Conservation (phyloP, 2,888 invertebrate genomes). For the Drosophila nr. medialis region DNA sequence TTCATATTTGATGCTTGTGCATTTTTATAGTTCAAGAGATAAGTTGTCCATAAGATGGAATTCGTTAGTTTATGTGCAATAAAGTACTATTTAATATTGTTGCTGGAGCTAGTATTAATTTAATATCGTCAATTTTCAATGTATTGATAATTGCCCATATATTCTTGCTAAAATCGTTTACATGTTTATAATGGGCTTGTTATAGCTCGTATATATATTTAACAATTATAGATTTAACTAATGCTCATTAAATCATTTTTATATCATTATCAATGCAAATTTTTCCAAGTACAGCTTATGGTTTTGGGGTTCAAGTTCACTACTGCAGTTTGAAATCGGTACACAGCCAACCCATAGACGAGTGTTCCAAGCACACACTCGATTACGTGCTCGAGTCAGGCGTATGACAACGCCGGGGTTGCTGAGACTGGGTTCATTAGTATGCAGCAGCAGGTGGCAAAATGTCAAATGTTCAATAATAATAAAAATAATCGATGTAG, state of each 20-base stretch:
- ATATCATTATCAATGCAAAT: constrained; percentile 14
- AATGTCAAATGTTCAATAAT: constrained; percentile 37
- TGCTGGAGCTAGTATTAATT: neutral
- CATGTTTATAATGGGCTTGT: neutral
- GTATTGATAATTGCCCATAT: neutral
- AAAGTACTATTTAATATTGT: neutral
- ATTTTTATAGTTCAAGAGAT: neutral
- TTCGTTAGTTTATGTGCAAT: neutral
- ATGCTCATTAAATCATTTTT: neutral
- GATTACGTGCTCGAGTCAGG: constrained; percentile 32
- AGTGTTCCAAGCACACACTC: constrained; percentile 13
- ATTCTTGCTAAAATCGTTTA: neutral
- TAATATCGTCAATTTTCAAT: neutral
- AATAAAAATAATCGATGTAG: constrained; percentile 38
- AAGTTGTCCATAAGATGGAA: neutral
- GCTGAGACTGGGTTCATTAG: constrained; percentile 43
- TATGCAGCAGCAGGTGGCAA: constrained; percentile 46
- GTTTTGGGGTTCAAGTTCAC: constrained; percentile 47
- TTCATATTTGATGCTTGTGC: neutral
- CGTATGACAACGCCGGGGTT: constrained; percentile 5
- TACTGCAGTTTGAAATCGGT: constrained; percentile 32
- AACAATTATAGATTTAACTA: neutral
- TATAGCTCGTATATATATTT: neutral
- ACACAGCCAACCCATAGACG: constrained; percentile 8
- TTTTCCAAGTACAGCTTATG: constrained; percentile 9